A percentile compares a stretch with the other conserved stretches of the same genome.
phyloP scores from a whole-genome alignment of 2,797 vertebrate genomes.

The Hydrophis major region DNA sequence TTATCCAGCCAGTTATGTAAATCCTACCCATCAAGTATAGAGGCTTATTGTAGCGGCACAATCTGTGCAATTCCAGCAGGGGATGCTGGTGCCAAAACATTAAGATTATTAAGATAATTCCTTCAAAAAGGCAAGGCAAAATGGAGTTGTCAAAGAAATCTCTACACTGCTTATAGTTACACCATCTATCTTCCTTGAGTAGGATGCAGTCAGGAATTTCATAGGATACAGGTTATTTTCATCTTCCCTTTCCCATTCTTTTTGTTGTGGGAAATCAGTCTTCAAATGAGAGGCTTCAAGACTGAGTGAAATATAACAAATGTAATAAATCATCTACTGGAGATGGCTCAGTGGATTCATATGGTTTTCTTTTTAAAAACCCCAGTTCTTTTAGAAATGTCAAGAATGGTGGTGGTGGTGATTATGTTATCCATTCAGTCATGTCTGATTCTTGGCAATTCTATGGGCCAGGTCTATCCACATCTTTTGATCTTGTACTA shows the following conservation, averaged over 20 bases:
- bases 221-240: neutral
- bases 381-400: neutral
- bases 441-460: neutral
- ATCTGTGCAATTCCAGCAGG: neutral
- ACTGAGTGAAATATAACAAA: neutral
- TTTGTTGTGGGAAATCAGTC: neutral
- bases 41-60: neutral
- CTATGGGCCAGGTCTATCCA: neutral
- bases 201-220: neutral
- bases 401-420: too few species aligned
- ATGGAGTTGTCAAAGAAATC: neutral
- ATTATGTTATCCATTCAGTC: neutral
- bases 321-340: neutral
- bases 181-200: neutral
- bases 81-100: neutral
- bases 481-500: neutral
- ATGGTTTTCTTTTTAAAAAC: neutral
- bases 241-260: neutral
- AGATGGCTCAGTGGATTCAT: neutral
- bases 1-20: neutral
- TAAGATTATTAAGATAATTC: neutral
- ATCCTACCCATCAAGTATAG: neutral
- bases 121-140: neutral
- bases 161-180: neutral
- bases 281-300: neutral